Evolutionary conservation across 2,888 invertebrate species (phyloP).

Genomic region (Rhingia campestris): DNA sequence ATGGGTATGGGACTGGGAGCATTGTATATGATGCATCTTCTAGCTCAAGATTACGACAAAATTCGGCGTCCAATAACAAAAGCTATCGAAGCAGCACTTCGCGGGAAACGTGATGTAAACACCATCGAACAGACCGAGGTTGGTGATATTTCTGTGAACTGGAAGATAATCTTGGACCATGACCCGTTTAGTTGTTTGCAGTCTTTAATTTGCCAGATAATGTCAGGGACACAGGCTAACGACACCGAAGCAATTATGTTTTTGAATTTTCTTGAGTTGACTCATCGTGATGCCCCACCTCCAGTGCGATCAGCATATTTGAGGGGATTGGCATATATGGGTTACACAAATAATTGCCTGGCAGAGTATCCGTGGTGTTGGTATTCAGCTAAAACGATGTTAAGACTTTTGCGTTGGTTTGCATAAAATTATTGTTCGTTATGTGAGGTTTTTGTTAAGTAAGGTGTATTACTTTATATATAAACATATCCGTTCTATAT

Average conservation of each 20-base stretch:
- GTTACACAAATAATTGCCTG: conserved; percentile 78
- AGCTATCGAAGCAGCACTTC: conserved; percentile 76
- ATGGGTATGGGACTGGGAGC: conserved; percentile 83
- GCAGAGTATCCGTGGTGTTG: conserved; percentile 81
- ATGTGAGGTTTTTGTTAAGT: neutral
- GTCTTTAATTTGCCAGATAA: conserved; percentile 81
- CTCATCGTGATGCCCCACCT: conserved; percentile 78
- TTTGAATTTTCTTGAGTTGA: conserved; percentile 78
- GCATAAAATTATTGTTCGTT: conserved; percentile 46
- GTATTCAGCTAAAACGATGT: conserved; percentile 82
- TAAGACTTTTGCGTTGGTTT: conserved; percentile 81
- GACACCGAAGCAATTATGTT: conserved; percentile 79
- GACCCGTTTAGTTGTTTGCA: conserved; percentile 82
- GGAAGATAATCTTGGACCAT: conserved; percentile 80
- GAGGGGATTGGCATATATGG: conserved; percentile 78
- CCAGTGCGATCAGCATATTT: conserved; percentile 80
- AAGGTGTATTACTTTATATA: neutral
- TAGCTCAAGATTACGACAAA: conserved; percentile 83
- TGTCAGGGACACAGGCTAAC: conserved; percentile 80
- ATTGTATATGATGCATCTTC: conserved; percentile 83
- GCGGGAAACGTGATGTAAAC: conserved; percentile 77
- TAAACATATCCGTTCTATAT: conserved; percentile 38
- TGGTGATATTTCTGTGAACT: conserved; percentile 77
- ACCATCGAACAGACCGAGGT: conserved; percentile 36
- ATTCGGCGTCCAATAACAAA: conserved; percentile 81